Evolutionary conservation across 2,113 vertebrate species (phyloP), one percentile per base, ranked within the genome.

Genomic region (Myotis davidii): DNA sequence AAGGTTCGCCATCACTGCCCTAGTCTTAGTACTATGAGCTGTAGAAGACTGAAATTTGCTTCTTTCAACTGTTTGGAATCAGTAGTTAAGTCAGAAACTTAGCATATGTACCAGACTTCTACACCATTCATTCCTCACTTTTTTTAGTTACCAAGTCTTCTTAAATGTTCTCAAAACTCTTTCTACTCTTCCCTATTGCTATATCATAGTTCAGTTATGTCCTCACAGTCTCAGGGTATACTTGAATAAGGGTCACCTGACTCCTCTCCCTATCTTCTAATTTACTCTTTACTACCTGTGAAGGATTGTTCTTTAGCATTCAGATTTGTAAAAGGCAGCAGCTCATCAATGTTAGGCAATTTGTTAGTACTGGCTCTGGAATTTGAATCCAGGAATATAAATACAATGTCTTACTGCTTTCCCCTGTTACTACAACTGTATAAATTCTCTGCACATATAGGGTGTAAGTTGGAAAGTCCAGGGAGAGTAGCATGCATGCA

Each of bases 251-350:
- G 65, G 27, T 70, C 42, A 72, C n/a, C 21, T 34, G 34, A 16
- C 37, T 45, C 10, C 34, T 88, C 39, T 67, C 72, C 4, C 20
- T 89, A 29, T 78, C 74, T 89, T 76, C 48, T 70, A 9, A 59
- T 76, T 88, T 86, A 65, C 20, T 70, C 23, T 77, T 90, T 84
- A 56, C 16, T 20, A 59, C 45, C n/a, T 50, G 14, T 73, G 20
- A 94, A 76, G 86, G 11, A 18, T 64, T 83, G 34, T 77, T 93
- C 76, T 90, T 93, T 86, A 72, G 37, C 9, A 56, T 70, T 91
- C 25, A 86, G 34, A 65, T 76, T 45, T 17, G 29, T 65, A 64
- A 27, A 67, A 48, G 25, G 3, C 34, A 86, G 1, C 25, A 3
- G 21, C 32, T 73, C 52, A 76, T 37, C 50, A 83, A 3, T 87